A percentile compares a stretch with the other conserved stretches of the same genome.
Conservation (phyloP, 2,113 vertebrate species). For the Protobothrops flavoviridis region DNA sequence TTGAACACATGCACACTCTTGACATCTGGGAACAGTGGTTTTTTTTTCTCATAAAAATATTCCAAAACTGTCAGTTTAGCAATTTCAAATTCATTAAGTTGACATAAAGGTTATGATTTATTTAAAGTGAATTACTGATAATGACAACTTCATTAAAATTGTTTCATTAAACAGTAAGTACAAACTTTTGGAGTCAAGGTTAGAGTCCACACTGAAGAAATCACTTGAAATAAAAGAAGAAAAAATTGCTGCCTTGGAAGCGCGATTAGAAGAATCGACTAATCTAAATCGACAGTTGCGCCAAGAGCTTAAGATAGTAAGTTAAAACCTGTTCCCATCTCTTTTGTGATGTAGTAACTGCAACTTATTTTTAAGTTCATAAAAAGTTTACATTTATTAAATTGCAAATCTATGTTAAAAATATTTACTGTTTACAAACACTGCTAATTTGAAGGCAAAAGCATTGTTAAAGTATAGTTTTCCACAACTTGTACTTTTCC, state of each 20-base stretch:
- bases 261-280: slow-evolving; percentile 94
- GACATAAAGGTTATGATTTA: not conserved
- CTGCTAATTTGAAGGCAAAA: not conserved
- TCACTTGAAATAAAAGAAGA: slow-evolving; percentile 98
- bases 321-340: slow-evolving; percentile 23
- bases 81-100: not conserved
- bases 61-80: not conserved
- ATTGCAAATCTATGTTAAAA: not conserved
- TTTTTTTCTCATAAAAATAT: not conserved
- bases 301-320: slow-evolving; percentile 96
- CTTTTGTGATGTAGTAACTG: not conserved
- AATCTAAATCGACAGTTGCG: slow-evolving; percentile 97
- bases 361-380: not conserved
- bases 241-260: slow-evolving; percentile 96
- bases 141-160: not conserved
- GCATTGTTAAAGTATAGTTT: not conserved
- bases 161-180: slow-evolving; percentile 75
- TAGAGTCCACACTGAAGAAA: slow-evolving; percentile 94
- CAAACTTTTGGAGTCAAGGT: slow-evolving; percentile 91
- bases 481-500: not conserved
- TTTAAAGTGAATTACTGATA: not conserved
- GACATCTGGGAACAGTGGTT: not conserved
- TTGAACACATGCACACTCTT: not conserved
- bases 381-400: not conserved
- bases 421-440: not conserved